Percentiles rank a stretch among this genome's conserved stretches.
phyloP scores from a whole-genome alignment of 2,113 vertebrate species.

The Rhineura floridana region DNA sequence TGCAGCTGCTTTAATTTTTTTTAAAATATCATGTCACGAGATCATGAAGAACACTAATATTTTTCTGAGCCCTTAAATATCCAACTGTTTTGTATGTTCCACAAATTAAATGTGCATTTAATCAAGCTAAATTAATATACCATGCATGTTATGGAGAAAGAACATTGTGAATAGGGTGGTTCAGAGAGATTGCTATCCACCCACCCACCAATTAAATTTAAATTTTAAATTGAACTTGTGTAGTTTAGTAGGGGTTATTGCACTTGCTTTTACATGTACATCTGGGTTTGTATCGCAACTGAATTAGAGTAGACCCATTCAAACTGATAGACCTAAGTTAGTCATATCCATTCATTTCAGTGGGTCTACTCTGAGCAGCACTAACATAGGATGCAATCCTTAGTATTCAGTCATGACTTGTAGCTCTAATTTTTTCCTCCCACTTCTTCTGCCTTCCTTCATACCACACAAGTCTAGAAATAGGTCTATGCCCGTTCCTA shows the following conservation, averaged over 20 bases:
- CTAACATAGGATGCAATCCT: too few species aligned
- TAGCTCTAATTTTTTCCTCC: neutral
- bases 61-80: too few species aligned
- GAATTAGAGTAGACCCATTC: too few species aligned
- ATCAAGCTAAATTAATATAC: neutral
- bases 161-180: too few species aligned
- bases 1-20: neutral
- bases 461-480: neutral
- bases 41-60: neutral
- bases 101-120: too few species aligned
- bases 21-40: too few species aligned
- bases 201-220: neutral
- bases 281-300: neutral
- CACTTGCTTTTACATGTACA: neutral
- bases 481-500: neutral
- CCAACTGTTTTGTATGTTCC: too few species aligned
- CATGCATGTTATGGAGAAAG: neutral
- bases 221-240: too few species aligned
- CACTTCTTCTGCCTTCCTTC: neutral
- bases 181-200: too few species aligned
- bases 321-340: too few species aligned
- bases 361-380: too few species aligned
- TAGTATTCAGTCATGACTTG: neutral
- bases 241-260: neutral
- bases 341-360: too few species aligned